Percentiles rank a stretch among this genome's conserved stretches.
phyloP scores from a whole-genome alignment of 2,113 vertebrate genomes.

The Pantherophis guttatus region DNA sequence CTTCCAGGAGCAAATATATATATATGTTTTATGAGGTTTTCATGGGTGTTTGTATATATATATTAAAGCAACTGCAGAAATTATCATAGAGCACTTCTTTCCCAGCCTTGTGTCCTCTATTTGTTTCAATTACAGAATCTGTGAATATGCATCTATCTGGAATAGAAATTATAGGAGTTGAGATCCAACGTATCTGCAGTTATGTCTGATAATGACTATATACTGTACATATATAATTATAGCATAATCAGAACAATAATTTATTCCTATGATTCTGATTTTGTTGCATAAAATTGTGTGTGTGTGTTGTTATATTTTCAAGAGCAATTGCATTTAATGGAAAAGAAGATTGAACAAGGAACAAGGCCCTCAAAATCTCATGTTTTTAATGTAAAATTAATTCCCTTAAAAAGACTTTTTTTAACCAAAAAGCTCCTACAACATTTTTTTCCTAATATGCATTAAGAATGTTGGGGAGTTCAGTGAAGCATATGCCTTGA shows the following conservation, averaged over 20 bases:
- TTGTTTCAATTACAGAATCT: neutral
- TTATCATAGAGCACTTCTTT: neutral
- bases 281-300: slow-evolving; percentile 1
- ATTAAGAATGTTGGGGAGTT: slow-evolving; percentile 81
- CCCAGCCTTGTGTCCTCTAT: neutral
- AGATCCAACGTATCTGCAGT: neutral
- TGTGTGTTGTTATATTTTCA: slow-evolving; percentile 39
- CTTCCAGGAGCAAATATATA: too few relatives aligned
- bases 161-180: neutral
- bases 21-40: too few relatives aligned
- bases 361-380: slow-evolving; percentile 40
- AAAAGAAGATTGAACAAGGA: neutral
- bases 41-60: too few relatives aligned
- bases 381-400: slow-evolving; percentile 77
- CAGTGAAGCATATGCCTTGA: slow-evolving; percentile 80
- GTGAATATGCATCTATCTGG: neutral
- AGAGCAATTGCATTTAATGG: slow-evolving; percentile 43
- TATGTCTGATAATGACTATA: neutral
- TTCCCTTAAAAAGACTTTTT: slow-evolving; percentile 66
- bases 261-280: slow-evolving; percentile 31
- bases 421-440: slow-evolving; percentile 44
- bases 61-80: neutral
- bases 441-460: slow-evolving; percentile 78
- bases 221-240: neutral
- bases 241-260: slow-evolving; percentile 14